These are phyloP conservation scores for Solenopsis invicta DNA, from an alignment of 1,140 invertebrate genomes.

Conservation along the genomic window DNA sequence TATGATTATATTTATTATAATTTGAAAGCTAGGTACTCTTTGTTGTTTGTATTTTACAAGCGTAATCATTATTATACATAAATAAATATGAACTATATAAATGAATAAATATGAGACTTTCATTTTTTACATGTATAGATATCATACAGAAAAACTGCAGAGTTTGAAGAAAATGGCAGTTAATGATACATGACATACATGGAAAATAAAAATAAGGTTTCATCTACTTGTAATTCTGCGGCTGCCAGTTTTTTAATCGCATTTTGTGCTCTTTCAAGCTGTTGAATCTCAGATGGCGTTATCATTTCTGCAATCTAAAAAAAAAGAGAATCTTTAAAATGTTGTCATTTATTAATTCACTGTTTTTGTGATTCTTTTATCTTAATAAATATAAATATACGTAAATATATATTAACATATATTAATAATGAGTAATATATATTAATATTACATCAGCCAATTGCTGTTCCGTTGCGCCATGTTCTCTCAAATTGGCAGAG, in stretches of 20 bases:
- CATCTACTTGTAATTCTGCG: conserved; percentile 90
- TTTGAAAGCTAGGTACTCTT: conserved; percentile 86
- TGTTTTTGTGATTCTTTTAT: not conserved
- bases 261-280: conserved; percentile 90
- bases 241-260: conserved; percentile 90
- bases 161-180: conserved; percentile 45
- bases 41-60: conserved; percentile 87
- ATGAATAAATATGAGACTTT: conserved; percentile 75
- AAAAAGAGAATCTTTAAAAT: conserved; percentile 63
- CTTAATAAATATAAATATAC: conserved; percentile 13
- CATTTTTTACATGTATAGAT: conserved; percentile 2
- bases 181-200: conserved; percentile 87
- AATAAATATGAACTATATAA: conserved; percentile 84
- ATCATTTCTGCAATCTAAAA: conserved; percentile 92
- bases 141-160: not conserved
- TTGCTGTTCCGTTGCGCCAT: conserved; percentile 91
- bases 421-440: conserved; percentile 13
- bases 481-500: conserved; percentile 91
- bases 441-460: conserved; percentile 90
- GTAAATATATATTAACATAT: conserved; percentile 64
- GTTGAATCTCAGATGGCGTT: conserved; percentile 91
- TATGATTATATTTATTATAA: conserved; percentile 87
- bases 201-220: conserved; percentile 91
- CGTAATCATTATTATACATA: conserved; percentile 86
- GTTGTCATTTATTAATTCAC: conserved; percentile 32